phyloP scores from a whole-genome alignment of 2,888 invertebrate genomes.

The Polylopha cassiicola region DNA sequence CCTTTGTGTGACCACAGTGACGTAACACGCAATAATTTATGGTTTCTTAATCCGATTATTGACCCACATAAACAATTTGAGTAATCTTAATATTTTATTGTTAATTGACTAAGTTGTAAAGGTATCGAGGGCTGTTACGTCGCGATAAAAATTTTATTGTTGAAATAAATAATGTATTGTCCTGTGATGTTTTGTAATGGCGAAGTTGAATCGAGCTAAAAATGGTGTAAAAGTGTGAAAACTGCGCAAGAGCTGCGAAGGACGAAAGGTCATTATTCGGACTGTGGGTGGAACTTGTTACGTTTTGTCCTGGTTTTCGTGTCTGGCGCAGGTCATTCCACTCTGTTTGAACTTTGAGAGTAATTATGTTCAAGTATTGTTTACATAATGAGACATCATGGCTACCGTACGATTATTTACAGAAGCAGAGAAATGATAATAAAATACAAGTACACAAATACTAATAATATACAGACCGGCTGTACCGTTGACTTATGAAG shows the following conservation, averaged over 20 bases:
- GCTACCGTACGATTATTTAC: too few species aligned
- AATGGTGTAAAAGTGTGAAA: neutral
- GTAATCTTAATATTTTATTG: conserved; percentile 30
- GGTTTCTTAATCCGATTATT: conserved; percentile 60
- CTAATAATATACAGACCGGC: too few species aligned
- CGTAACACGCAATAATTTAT: conserved; percentile 55
- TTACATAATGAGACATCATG: too few species aligned
- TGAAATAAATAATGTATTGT: too few species aligned
- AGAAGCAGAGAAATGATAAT: too few species aligned
- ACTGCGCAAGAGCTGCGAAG: conserved; percentile 1
- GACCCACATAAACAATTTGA: conserved; percentile 37
- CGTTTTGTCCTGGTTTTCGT: conserved; percentile 18
- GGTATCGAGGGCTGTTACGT: conserved; percentile 13
- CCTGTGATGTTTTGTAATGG: too few species aligned
- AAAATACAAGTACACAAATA: too few species aligned
- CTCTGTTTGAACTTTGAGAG: too few species aligned
- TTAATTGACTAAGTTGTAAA: conserved; percentile 19
- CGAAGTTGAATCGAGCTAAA: too few species aligned
- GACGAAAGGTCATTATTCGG: neutral
- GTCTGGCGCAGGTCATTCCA: conserved; percentile 15
- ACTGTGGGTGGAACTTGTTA: conserved; percentile 5
- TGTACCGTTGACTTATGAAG: too few species aligned
- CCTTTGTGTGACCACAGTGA: conserved; percentile 60
- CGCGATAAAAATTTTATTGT: conserved; percentile 15
- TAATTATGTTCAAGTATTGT: too few species aligned